Evolutionary conservation across 2,797 vertebrate species (phyloP), one percentile per base, ranked within the genome.

Genomic region (Lepilemur septentrionalis): DNA sequence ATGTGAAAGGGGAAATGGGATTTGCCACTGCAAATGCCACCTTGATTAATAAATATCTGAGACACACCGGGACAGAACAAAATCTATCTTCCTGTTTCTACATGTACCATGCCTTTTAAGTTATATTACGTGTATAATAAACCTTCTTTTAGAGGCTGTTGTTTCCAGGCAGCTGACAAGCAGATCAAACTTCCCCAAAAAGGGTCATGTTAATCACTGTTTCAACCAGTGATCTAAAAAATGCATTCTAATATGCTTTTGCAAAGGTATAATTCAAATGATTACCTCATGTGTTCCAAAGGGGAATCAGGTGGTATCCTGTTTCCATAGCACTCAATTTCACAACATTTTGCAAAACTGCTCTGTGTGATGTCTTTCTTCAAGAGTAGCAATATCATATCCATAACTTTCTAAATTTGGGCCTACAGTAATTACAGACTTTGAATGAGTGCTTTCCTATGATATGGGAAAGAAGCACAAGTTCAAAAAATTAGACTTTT

Each of bases 251-350:
- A 97, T 80, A 85, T 95, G 88, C 18, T 84, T 96, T 96, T 85
- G 95, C 93, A 97, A 97, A 98, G 96, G 93, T 97, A 89, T 97
- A 97, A 97, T 98, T 97, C 97, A 95, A 98, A 96, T 94, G 95
- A 97, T 97, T 95, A 95, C 96, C 87, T 96, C 90, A 96, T 96
- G 93, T 84, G 87, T 92, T 96, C 78, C 95, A 89, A 92, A 97
- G 88, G 81, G 93, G 70, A 97, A 86, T 89, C 22, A 0, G 93
- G 95, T 92, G 80, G 84, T 93, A 93, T 97, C 89, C 80, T 96
- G 76, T 96, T 96, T 97, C 93, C 93, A 96, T 85, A 95, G 93
- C 81, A 92, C 72, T 95, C 95, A 97, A 98, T 97, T 97, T 97
- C 89, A 92, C 65, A 91, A 97, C 97, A 92, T 94, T 98, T 96